Evolutionary conservation across 2,888 invertebrate species (phyloP), one percentile per base, ranked within the genome.

Genomic region (Mesorhabditis spiculigera): DNA sequence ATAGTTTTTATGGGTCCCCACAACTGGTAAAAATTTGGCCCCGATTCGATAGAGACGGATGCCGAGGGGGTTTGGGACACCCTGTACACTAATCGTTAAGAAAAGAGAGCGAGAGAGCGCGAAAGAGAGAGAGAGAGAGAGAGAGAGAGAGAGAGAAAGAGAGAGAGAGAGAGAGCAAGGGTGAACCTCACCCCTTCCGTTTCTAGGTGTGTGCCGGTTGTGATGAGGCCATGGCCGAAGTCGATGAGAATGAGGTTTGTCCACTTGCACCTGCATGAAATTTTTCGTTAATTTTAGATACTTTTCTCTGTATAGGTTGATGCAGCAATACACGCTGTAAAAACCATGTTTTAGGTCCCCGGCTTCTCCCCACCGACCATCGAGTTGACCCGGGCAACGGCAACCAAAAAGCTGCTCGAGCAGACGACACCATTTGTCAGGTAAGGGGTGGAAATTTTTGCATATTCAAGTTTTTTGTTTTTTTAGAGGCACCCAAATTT

Each of bases 361-460:
- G 58, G 58, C n/a, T 50, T 50, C n/a, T 50, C 58, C 58, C 58
- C 58, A 50, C 8, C 58, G 8, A n/a, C n/a, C 8, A 71, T 76
- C 50, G 79, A 77, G n/a, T 70, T 74, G 4, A 71, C 74, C 6
- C 73, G 76, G 16, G 78, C 82, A 5, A 82, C 81, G 5, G 86
- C 86, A 0, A 75, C 83, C 4, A 81, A 85, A 63, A 85, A 85
- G 65, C 65, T 86, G 45, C 71, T 85, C 8, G 84, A 83, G 4
- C 78, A 79, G 45, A 79, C 58, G n/a, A 83, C 44, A 74, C 80
- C 42, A 75, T 50, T 50, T 50, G 58, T 50, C 58, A 50, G 58
- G 58, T 50, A 50, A 50, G n/a, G n/a, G 58, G 1, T 2, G 58
- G 1, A n/a, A 28, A 28, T 28, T 28, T 28, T 28, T 28, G 28